Conservation (phyloP, 2,797 vertebrate genomes). For the Pipistrellus kuhlii region DNA sequence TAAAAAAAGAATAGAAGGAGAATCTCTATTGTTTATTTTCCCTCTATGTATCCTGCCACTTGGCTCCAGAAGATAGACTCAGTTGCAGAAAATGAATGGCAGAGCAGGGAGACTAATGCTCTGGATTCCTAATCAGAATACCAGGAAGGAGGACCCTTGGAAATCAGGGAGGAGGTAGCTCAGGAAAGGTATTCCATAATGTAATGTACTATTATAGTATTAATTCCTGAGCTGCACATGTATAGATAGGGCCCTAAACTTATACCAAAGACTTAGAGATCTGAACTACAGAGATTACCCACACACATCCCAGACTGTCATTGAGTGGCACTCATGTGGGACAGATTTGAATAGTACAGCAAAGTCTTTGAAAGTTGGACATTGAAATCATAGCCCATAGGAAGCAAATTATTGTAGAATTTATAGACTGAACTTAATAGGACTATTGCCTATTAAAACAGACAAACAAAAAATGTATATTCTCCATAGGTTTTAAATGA, state of each 20-base stretch:
- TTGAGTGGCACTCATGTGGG: neutral
- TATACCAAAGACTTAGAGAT: neutral
- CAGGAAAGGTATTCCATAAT: neutral
- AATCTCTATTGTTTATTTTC: neutral
- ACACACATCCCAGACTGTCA: too few species aligned
- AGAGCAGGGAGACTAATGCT: neutral
- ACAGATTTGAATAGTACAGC: neutral
- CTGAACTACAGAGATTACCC: neutral
- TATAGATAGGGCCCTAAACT: neutral
- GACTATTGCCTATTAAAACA: neutral
- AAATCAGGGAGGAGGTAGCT: neutral
- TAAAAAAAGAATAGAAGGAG: neutral
- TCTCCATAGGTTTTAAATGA: neutral
- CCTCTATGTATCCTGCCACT: neutral
- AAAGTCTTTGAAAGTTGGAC: neutral
- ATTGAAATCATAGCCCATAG: neutral
- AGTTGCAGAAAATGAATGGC: neutral
- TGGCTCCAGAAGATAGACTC: neutral
- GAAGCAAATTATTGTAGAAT: neutral
- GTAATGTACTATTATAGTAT: neutral
- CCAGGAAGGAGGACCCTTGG: neutral
- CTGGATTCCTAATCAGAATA: neutral
- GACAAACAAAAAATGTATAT: too few species aligned
- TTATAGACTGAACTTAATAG: neutral
- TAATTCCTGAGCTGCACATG: neutral